Conservation (phyloP, 2,888 invertebrate species). For the Eudemis profundana region DNA sequence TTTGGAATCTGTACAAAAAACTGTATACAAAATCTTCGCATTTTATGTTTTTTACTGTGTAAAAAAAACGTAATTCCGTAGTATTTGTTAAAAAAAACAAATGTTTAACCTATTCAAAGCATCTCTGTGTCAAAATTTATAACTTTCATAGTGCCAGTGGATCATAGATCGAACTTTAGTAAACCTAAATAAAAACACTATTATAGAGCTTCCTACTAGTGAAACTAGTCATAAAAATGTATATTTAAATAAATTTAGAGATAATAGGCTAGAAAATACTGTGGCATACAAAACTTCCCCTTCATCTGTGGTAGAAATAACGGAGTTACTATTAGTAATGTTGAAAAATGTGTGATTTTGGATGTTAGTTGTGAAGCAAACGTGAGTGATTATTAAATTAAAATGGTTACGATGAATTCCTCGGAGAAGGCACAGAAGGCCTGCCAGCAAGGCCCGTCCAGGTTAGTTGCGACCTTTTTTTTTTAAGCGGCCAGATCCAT, state of each 20-base stretch:
- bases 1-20: slow-evolving; percentile 42
- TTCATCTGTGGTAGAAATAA: neutral
- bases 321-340: slow-evolving; percentile 27
- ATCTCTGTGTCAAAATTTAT: slow-evolving; percentile 7
- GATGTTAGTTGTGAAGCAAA: slow-evolving; percentile 46
- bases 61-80: slow-evolving; percentile 8
- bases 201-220: slow-evolving; percentile 29
- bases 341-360: slow-evolving; percentile 40
- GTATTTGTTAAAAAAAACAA: slow-evolving; percentile 13
- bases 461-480: slow-evolving; percentile 56
- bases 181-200: slow-evolving; percentile 7
- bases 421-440: slow-evolving; percentile 84
- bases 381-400: slow-evolving; percentile 53
- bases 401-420: slow-evolving; percentile 84
- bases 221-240: slow-evolving; percentile 19
- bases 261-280: neutral
- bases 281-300: neutral
- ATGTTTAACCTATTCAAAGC: slow-evolving; percentile 1
- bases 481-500: neutral
- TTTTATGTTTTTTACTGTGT: slow-evolving; percentile 24
- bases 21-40: slow-evolving; percentile 40
- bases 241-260: slow-evolving; percentile 3
- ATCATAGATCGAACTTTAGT: slow-evolving; percentile 9
- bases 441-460: slow-evolving; percentile 82
- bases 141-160: neutral